A percentile compares a stretch with the other conserved stretches of the same genome.
phyloP scores from a whole-genome alignment of 2,797 vertebrate species.

The Staurois parvus region DNA sequence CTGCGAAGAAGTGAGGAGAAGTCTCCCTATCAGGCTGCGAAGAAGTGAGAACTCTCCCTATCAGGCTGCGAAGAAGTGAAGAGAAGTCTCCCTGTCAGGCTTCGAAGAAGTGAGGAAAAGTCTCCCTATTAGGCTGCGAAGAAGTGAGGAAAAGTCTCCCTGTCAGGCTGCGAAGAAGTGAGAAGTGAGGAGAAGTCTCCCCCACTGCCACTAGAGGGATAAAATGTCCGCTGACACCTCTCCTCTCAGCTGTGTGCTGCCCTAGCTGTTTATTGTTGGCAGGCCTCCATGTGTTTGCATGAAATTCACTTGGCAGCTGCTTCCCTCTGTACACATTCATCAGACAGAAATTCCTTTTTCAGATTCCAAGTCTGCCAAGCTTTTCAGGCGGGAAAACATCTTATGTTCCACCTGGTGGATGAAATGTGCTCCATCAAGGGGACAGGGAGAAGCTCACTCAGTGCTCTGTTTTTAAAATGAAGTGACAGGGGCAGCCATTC shows the following conservation, averaged over 20 bases:
- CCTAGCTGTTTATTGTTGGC: not conserved
- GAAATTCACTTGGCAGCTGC: not conserved
- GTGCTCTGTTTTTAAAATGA: no score
- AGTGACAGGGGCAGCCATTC: no score
- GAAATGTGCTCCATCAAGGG: not conserved
- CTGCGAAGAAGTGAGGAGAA: no score
- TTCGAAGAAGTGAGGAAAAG: no score
- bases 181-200: not conserved
- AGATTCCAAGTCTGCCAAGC: slow-evolving; percentile 15
- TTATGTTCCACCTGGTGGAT: not conserved
- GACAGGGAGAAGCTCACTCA: no score
- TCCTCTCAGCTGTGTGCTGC: not conserved
- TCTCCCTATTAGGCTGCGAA: no score
- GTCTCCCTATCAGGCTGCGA: no score
- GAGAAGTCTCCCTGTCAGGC: no score
- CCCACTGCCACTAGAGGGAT: slow-evolving; percentile 29
- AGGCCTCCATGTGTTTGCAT: not conserved
- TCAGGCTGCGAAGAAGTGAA: no score
- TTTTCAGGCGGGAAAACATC: not conserved
- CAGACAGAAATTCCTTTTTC: slow-evolving; percentile 27
- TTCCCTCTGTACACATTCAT: not conserved
- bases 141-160: no score
- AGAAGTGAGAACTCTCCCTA: no score
- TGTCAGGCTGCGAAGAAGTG: no score
- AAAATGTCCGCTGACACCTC: not conserved